These are phyloP conservation scores for Esox niger DNA, from an alignment of 2,113 vertebrate species.

Conservation along the genomic window DNA sequence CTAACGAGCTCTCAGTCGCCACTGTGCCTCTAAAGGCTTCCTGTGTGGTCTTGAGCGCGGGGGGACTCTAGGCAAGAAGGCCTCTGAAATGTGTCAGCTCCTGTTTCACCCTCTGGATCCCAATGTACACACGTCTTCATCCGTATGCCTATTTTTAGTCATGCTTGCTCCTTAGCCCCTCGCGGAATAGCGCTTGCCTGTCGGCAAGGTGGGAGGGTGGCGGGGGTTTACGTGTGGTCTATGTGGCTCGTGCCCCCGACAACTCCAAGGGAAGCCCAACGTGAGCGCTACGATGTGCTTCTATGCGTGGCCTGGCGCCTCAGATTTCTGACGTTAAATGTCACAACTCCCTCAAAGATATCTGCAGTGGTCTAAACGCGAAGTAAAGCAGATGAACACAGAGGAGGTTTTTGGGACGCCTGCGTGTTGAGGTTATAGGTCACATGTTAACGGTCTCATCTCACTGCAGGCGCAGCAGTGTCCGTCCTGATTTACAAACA, in stretches of 20 bases:
- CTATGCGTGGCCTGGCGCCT: background rate
- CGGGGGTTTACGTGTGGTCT: constrained; percentile 4
- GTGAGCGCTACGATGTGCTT: background rate
- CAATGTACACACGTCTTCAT: constrained; percentile 30
- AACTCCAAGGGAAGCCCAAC: background rate
- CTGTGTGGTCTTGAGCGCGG: constrained; percentile 24
- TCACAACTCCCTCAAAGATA: background rate
- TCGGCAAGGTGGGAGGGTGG: background rate
- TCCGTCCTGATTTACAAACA: background rate
- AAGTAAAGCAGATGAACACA: background rate
- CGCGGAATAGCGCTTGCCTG: constrained; percentile 19
- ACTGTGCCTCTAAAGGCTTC: constrained; percentile 28
- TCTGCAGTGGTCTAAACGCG: background rate
- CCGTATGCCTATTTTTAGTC: constrained; percentile 35
- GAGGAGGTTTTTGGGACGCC: background rate
- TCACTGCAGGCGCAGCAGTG: constrained; percentile 6
- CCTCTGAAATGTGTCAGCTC: constrained; percentile 23
- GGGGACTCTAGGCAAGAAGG: constrained; percentile 6
- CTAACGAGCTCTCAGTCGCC: constrained; percentile 38
- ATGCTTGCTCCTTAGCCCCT: constrained; percentile 4
- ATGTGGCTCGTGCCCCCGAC: constrained; percentile 10
- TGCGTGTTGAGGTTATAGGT: constrained; percentile 9
- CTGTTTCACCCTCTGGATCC: constrained; percentile 20
- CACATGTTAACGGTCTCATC: constrained; percentile 20
- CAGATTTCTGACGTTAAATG: constrained; percentile 21